phyloP scores from a whole-genome alignment of 2,113 vertebrate genomes.

The pig (Sus scrofa) region T2T-Sscrofa CM000819.6:24247501-24248000 shows the following conservation, averaged over 20 bases:
- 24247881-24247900: not conserved
- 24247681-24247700: not conserved
- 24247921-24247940: not conserved
- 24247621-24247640: not conserved
- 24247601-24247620: not conserved
- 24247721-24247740: not conserved
- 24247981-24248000: not conserved
- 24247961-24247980: not conserved
- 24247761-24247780: not conserved
- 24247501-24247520: not conserved
- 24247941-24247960: not conserved
- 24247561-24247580: not conserved
- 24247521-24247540: not conserved
- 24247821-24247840: not conserved
- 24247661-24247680: not conserved
- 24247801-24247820: not conserved
- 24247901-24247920: not conserved
- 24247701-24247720: not conserved
- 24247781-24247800: not conserved
- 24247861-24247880: not conserved
- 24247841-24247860: not conserved
- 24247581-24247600: not conserved
- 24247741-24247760: not conserved
- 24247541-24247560: not conserved
- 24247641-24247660: not conserved